Percentiles rank a stretch among this genome's conserved stretches.
Conservation (phyloP, 2,797 vertebrate species). For the Cossypha heuglini region DNA sequence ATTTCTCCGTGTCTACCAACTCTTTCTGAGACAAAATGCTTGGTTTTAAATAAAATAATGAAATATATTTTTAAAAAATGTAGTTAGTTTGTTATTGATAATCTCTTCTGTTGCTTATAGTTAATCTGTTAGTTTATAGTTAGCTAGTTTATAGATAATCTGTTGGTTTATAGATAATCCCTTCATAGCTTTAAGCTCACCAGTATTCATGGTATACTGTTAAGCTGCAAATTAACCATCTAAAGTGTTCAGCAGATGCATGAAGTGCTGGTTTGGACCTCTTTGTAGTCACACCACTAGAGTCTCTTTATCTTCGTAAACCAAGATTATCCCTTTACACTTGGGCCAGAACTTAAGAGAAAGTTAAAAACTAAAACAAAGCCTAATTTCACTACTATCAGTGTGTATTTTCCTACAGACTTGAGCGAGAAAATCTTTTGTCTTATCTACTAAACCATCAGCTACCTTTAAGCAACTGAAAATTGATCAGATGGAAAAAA, state of each 20-base stretch:
- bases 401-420: background rate
- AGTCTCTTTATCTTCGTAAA: background rate
- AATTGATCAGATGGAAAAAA: background rate
- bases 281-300: background rate
- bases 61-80: accelerated
- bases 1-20: background rate
- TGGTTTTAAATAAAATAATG: background rate
- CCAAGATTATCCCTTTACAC: background rate
- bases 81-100: background rate
- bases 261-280: background rate
- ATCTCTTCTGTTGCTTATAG: background rate
- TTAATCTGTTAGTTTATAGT: background rate
- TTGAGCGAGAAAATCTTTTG: background rate
- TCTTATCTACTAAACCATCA: background rate
- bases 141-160: too few relatives aligned
- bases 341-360: background rate
- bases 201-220: background rate
- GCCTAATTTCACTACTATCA: background rate
- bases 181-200: background rate
- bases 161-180: background rate
- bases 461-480: background rate
- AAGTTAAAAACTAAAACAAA: background rate
- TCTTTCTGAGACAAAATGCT: background rate
- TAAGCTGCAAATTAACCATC: background rate
- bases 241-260: accelerated